Percentiles rank a stretch among this genome's conserved stretches.
Evolutionary conservation across 2,797 vertebrate species (phyloP).

Genomic region (Tamandua tetradactyla): DNA sequence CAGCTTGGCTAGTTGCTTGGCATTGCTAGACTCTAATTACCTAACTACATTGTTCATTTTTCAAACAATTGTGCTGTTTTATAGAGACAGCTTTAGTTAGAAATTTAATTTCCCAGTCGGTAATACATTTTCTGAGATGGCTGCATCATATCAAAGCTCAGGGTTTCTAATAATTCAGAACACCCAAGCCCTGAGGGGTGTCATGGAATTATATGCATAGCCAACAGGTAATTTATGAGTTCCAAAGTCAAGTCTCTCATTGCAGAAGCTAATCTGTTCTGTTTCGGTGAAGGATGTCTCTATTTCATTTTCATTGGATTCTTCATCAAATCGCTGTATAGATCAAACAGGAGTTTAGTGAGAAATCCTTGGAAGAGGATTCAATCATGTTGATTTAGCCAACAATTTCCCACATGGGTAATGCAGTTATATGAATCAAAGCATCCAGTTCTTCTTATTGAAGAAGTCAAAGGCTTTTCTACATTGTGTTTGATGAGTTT

Average conservation of each 20-base stretch:
- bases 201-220: not conserved
- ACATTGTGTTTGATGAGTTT: slow-evolving; percentile 18
- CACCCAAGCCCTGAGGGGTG: not conserved
- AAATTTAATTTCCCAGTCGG: slow-evolving; percentile 29
- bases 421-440: slow-evolving; percentile 60
- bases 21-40: slow-evolving; percentile 10
- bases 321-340: slow-evolving; percentile 54
- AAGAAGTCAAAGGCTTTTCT: slow-evolving; percentile 51
- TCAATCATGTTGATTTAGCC: slow-evolving; percentile 67
- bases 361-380: slow-evolving; percentile 42
- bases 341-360: slow-evolving; percentile 53
- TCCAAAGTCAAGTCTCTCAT: slow-evolving; percentile 18
- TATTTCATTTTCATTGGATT: slow-evolving; percentile 71
- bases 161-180: not conserved
- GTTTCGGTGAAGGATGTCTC: slow-evolving; percentile 56
- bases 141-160: slow-evolving; percentile 23
- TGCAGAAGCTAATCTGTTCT: slow-evolving; percentile 51
- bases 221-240: slow-evolving; percentile 58
- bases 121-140: slow-evolving; percentile 46
- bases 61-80: not conserved
- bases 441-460: slow-evolving; percentile 51
- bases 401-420: slow-evolving; percentile 54
- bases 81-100: not conserved
- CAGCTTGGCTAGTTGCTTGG: not conserved
- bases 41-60: slow-evolving; percentile 32